phyloP scores from a whole-genome alignment of 2,113 vertebrate species.

The Agelaius tricolor region DNA sequence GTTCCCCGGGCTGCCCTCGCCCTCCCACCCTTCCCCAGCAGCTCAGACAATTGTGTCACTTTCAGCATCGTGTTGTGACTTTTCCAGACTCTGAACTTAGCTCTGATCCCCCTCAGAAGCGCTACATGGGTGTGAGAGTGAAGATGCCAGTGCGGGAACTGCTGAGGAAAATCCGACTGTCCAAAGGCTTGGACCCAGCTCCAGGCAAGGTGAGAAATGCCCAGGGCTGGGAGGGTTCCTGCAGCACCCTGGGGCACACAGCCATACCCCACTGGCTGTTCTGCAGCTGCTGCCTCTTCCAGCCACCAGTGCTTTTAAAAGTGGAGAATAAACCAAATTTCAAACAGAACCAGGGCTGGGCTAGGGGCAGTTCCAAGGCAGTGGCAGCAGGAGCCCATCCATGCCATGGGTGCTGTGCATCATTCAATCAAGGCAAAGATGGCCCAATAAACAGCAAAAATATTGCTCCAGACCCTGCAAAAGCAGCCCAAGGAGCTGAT shows the following conservation, averaged over 20 bases:
- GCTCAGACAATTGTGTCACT: background rate
- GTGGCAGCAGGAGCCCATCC: background rate
- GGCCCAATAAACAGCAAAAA: background rate
- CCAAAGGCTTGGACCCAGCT: conserved; percentile 69
- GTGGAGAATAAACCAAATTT: background rate
- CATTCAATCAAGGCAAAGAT: background rate
- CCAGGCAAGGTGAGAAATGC: conserved; percentile 67
- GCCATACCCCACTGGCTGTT: too few relatives aligned
- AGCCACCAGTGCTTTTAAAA: background rate
- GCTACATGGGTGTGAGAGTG: conserved; percentile 86
- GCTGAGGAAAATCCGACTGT: conserved; percentile 76
- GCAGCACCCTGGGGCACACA: background rate
- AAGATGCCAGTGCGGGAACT: conserved; percentile 85
- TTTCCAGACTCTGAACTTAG: conserved; percentile 52
- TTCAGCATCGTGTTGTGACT: background rate
- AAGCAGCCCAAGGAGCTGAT: background rate
- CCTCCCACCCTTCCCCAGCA: background rate
- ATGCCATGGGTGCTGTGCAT: rapidly evolving
- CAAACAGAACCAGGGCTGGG: too few relatives aligned
- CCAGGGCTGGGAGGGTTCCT: background rate
- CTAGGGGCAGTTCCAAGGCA: background rate
- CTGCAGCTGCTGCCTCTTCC: background rate
- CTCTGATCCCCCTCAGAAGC: conserved; percentile 56
- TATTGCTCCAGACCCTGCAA: background rate
- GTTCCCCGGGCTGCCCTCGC: background rate